Evolutionary conservation across 2,888 invertebrate genomes (phyloP).

Genomic region (Alentia gelatinosa): DNA sequence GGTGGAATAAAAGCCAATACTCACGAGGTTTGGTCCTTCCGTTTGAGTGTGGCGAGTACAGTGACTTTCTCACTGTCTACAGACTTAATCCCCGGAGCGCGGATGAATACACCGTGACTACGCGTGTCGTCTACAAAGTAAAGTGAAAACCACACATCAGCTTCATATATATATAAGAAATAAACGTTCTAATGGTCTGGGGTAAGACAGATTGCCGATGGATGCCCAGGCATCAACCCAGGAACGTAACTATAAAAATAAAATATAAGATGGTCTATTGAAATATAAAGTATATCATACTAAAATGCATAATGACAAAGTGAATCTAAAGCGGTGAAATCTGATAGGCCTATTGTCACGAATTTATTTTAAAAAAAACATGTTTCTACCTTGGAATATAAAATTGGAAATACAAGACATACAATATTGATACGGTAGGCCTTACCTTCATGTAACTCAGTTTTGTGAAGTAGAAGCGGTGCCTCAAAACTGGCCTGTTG

Average conservation of each 20-base stretch:
- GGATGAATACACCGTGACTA: slow-evolving; percentile 60
- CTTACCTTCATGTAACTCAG: not conserved
- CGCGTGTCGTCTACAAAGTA: not conserved
- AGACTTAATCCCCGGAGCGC: slow-evolving; percentile 60
- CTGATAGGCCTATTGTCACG: not conserved
- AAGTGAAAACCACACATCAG: not conserved
- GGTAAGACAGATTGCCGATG: not conserved
- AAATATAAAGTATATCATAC: too few species aligned
- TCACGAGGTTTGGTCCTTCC: not conserved
- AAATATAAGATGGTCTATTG: not conserved
- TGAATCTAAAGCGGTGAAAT: not conserved
- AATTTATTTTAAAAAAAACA: too few species aligned
- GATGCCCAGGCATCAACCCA: not conserved
- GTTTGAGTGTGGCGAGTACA: slow-evolving; percentile 47
- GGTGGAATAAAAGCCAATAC: not conserved
- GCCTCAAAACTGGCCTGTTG: slow-evolving; percentile 59
- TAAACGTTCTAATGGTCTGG: not conserved
- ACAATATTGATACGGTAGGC: not conserved
- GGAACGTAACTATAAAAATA: not conserved
- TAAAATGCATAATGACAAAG: too few species aligned
- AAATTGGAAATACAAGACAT: not conserved
- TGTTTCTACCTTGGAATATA: not conserved
- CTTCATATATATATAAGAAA: not conserved
- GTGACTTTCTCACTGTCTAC: slow-evolving; percentile 53
- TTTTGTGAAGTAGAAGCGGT: not conserved